Percentiles rank a stretch among this genome's conserved stretches.
Conservation (phyloP, 1,140 invertebrate species). For the Dinoponera quadriceps region DNA sequence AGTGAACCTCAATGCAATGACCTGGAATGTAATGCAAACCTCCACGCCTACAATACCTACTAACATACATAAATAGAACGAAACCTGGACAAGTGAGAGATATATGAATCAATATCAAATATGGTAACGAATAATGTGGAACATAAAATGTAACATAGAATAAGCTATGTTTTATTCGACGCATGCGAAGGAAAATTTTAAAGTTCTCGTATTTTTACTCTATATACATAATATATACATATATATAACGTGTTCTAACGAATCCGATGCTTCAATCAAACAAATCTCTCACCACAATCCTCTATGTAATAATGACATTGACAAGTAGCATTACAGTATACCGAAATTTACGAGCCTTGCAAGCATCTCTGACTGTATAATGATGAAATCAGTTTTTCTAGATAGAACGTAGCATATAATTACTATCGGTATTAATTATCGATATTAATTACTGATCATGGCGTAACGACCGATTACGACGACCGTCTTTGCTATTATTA, state of each 20-base stretch:
- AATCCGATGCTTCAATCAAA: no score
- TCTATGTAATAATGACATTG: slow-evolving; percentile 63
- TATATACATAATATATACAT: no score
- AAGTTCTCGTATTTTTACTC: slow-evolving; percentile 66
- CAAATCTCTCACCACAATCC: slow-evolving; percentile 2
- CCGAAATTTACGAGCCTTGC: slow-evolving; percentile 61
- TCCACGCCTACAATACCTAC: no score
- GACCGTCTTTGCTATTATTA: no score
- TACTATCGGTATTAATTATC: slow-evolving; percentile 16
- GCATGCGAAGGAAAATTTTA: slow-evolving; percentile 59
- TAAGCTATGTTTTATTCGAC: slow-evolving; percentile 61
- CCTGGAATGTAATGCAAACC: background rate
- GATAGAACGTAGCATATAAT: slow-evolving; percentile 63
- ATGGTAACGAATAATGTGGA: background rate
- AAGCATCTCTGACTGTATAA: slow-evolving; percentile 44
- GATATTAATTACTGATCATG: slow-evolving; percentile 56
- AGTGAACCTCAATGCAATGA: slow-evolving; percentile 21
- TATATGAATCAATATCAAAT: no score
- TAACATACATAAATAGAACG: no score
- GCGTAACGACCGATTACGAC: no score
- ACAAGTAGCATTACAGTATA: slow-evolving; percentile 70
- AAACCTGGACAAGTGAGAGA: no score
- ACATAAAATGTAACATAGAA: slow-evolving; percentile 6
- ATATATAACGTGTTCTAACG: no score
- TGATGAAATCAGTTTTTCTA: slow-evolving; percentile 7